Percentiles rank a stretch among this genome's conserved stretches.
Evolutionary conservation across 92 coral and sea anemone species (phyloP).

Genomic region (Porites evermanni): DNA sequence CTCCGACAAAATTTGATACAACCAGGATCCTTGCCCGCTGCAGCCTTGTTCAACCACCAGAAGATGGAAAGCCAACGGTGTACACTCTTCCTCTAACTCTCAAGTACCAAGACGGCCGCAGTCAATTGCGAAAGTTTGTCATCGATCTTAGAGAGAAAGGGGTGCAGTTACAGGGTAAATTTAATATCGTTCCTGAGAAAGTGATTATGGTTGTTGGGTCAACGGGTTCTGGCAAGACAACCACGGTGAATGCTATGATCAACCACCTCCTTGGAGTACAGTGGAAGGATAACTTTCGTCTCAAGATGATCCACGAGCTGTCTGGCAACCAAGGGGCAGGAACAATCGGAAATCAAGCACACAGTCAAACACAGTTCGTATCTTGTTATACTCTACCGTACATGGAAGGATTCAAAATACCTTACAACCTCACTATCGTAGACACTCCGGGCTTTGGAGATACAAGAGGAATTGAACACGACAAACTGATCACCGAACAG

Average conservation of each 20-base stretch:
- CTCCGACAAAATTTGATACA: constrained; percentile 24
- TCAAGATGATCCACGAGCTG: constrained; percentile 56
- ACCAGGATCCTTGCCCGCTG: constrained; percentile 35
- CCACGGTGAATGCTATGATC: constrained; percentile 47
- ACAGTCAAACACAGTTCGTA: constrained; percentile 51
- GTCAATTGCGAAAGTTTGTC: constrained; percentile 36
- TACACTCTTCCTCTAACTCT: constrained; percentile 41
- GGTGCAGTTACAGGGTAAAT: neutral
- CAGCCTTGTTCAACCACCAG: constrained; percentile 27
- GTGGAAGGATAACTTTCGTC: constrained; percentile 48
- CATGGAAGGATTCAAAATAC: constrained; percentile 39
- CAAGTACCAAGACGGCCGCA: constrained; percentile 16
- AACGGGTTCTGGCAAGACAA: constrained; percentile 58
- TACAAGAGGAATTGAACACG: constrained; percentile 51
- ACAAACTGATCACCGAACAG: constrained; percentile 38
- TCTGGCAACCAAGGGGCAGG: constrained; percentile 44
- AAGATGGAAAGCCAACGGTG: constrained; percentile 40
- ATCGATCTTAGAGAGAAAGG: constrained; percentile 3
- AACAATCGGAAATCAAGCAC: constrained; percentile 41
- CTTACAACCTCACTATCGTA: constrained; percentile 50
- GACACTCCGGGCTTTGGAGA: constrained; percentile 64
- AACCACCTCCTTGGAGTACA: constrained; percentile 51
- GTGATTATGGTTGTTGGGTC: constrained; percentile 57
- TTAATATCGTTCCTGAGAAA: constrained; percentile 21
- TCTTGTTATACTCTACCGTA: constrained; percentile 51